phyloP scores from a whole-genome alignment of 1,140 invertebrate species.

The Plectus sambesii region DNA sequence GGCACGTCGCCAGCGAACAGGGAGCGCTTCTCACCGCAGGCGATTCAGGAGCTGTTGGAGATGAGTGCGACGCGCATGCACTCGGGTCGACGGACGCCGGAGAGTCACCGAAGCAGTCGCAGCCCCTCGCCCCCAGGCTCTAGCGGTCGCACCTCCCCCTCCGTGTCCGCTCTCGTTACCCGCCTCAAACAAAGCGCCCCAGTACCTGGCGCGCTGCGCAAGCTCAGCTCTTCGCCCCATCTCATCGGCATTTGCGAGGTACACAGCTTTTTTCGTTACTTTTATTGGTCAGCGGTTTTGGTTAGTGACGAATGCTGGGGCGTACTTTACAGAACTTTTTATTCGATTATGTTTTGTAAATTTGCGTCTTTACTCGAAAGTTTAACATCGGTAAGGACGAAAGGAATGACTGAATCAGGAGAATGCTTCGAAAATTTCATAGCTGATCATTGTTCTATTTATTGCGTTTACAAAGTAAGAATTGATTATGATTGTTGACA shows the following conservation, averaged over 20 bases:
- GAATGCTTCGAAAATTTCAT: constrained; percentile 1
- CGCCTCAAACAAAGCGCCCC: constrained; percentile 31
- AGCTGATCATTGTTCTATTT: too few species aligned
- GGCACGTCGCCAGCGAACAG: constrained; percentile 13
- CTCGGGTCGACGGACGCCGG: too few species aligned
- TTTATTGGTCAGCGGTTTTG: constrained; percentile 1
- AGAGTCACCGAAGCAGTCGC: constrained; percentile 24
- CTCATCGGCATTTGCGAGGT: constrained; percentile 43
- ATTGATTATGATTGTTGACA: too few species aligned
- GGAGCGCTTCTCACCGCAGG: constrained; percentile 39
- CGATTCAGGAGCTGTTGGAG: constrained; percentile 41
- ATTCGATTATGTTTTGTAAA: too few species aligned
- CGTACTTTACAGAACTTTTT: too few species aligned
- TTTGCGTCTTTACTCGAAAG: too few species aligned
- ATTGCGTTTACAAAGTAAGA: too few species aligned
- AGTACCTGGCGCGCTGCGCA: constrained; percentile 34
- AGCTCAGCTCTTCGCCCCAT: constrained; percentile 41
- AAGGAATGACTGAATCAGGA: constrained; percentile 15
- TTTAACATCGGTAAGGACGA: constrained; percentile 16
- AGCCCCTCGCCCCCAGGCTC: constrained; percentile 29
- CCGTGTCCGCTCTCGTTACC: constrained; percentile 28
- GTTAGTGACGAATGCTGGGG: too few species aligned
- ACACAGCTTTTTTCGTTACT: constrained; percentile 3
- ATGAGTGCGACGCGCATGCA: constrained; percentile 28
- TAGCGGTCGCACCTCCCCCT: constrained; percentile 30